phyloP scores from a whole-genome alignment of 2,888 invertebrate genomes.

The Lithophane socia region DNA sequence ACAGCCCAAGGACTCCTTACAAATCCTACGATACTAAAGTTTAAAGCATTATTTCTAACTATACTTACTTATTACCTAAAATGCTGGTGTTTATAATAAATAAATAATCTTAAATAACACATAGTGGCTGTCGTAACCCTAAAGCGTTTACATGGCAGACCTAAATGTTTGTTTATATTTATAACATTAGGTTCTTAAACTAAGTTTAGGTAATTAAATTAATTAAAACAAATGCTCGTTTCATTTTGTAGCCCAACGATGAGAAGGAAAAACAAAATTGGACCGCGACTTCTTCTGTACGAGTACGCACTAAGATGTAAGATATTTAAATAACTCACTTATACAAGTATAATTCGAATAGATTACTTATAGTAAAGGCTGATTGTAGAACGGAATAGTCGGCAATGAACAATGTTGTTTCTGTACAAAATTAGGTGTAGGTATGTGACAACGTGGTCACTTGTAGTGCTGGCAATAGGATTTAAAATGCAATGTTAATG shows the following conservation, averaged over 20 bases:
- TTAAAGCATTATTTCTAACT: slow-evolving; percentile 60
- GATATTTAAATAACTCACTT: slow-evolving; percentile 11
- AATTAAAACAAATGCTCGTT: slow-evolving; percentile 31
- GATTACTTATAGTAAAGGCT: slow-evolving; percentile 17
- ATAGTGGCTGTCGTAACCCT: slow-evolving; percentile 37
- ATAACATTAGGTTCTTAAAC: slow-evolving; percentile 43
- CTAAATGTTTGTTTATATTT: slow-evolving; percentile 30
- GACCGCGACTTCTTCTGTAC: slow-evolving; percentile 28
- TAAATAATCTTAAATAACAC: slow-evolving; percentile 59
- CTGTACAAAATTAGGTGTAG: slow-evolving; percentile 8
- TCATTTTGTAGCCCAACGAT: slow-evolving; percentile 11
- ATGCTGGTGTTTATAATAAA: slow-evolving; percentile 52
- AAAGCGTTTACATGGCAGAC: slow-evolving; percentile 55
- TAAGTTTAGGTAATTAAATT: slow-evolving; percentile 1
- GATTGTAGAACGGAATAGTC: slow-evolving; percentile 26
- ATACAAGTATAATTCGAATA: slow-evolving; percentile 47
- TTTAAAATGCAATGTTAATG: slow-evolving; percentile 28
- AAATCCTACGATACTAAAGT: slow-evolving; percentile 51
- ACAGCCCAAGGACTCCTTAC: slow-evolving; percentile 75
- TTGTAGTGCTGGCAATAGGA: slow-evolving; percentile 21
- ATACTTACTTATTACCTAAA: slow-evolving; percentile 50
- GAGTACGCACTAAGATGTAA: slow-evolving; percentile 22
- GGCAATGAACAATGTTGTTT: slow-evolving; percentile 9
- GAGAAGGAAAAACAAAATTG: slow-evolving; percentile 25
- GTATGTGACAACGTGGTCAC: slow-evolving; percentile 10